Evolutionary conservation across 2,113 vertebrate genomes (phyloP).

Genomic region (Sinocyclocheilus anophthalmus): DNA sequence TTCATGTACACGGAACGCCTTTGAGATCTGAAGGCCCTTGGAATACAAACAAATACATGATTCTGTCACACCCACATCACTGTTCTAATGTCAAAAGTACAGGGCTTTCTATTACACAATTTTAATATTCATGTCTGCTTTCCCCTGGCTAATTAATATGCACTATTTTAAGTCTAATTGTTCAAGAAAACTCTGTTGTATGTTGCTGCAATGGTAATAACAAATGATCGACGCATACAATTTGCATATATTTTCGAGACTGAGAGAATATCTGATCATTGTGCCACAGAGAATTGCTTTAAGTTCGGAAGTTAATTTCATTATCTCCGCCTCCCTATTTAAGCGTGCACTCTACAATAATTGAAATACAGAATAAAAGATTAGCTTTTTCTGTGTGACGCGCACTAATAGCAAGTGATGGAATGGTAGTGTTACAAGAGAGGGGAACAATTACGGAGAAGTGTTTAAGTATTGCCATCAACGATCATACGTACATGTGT

Average conservation of each 20-base stretch:
- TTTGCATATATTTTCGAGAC: conserved; percentile 95
- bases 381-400: conserved; percentile 84
- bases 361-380: conserved; percentile 86
- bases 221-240: conserved; percentile 94
- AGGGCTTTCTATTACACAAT: conserved; percentile 73
- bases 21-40: conserved; percentile 58
- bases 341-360: conserved; percentile 89
- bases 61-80: conserved; percentile 64
- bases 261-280: conserved; percentile 90
- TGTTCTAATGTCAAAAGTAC: conserved; percentile 75
- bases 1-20: conserved; percentile 49
- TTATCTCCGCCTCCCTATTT: conserved; percentile 91
- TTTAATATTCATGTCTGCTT: conserved; percentile 77
- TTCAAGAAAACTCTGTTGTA: conserved; percentile 88
- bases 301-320: conserved; percentile 94
- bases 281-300: conserved; percentile 92
- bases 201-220: conserved; percentile 89
- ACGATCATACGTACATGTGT: neutral
- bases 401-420: conserved; percentile 84
- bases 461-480: conserved; percentile 29
- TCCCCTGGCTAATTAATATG: conserved; percentile 90
- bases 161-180: conserved; percentile 89
- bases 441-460: conserved; percentile 38
- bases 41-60: conserved; percentile 71
- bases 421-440: conserved; percentile 72